Base-by-base conservation (phyloP, 2,888 invertebrate species). In the Cryptophagus acutangulus region DNA sequence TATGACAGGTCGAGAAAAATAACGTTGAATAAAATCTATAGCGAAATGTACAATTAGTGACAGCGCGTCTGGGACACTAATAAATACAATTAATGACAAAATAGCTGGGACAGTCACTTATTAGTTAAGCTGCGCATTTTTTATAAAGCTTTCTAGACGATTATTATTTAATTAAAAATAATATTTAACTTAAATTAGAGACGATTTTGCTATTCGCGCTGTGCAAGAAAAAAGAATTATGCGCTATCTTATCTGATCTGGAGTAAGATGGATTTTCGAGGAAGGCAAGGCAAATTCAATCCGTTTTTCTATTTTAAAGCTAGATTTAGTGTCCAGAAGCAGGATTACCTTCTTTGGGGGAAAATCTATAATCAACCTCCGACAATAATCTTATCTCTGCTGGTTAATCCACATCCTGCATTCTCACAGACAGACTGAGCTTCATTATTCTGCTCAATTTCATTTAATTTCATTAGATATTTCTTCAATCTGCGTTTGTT, bases 381-480 rank as follows among this genome's bases (percentile, higher is more conserved):
- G 39, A 41, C 43, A 41, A 46, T 43, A 38, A 48, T 45, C 43
- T 48, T 43, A 46, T 46, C 49, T 40, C 36, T n/a, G n/a, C n/a
- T 16, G 29, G 17, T 28, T 40, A 40, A 40, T 36, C 35, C 36
- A 6, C 20, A 36, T 40, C 40, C 29, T 36, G 29, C 16, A 39
- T 40, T 8, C n/a, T n/a, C n/a, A 26, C 31, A 36, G 38, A 36
- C 39, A 36, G 17, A 38, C 14, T 51, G 52, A 52, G 50, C 46
- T 46, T 59, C 58, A 59, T 61, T 61, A 63, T 59, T 62, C 57
- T 59, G 54, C 54, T 55, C 62, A 58, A 61, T 63, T 62, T 62
- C 63, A 59, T 62, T 62, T 62, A 63, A 61, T 61, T 63, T 59
- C 57, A 58, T 57, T 61, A 59, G 62, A 62, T 61, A 63, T 61